Evolutionary conservation across 2,888 invertebrate species (phyloP).

Genomic region (Steinernema hermaphroditum): DNA sequence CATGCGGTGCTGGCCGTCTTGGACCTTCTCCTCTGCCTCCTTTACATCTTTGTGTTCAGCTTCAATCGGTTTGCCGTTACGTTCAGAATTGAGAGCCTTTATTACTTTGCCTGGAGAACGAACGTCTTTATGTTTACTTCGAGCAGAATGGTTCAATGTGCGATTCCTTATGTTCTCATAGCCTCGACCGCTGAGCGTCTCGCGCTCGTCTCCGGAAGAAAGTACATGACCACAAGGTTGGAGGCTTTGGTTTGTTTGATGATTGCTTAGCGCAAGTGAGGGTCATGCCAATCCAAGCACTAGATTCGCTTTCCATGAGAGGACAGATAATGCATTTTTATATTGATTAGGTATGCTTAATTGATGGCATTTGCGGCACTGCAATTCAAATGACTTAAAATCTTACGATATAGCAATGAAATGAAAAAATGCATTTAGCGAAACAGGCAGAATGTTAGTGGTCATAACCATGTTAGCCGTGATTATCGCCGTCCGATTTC

Average conservation of each 20-base stretch:
- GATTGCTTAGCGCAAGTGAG: background rate
- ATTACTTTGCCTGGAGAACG: conserved; percentile 4
- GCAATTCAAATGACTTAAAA: too few relatives aligned
- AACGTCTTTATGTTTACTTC: conserved; percentile 23
- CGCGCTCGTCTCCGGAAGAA: conserved; percentile 26
- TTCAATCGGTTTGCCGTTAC: conserved; percentile 14
- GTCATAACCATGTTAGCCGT: conserved; percentile 18
- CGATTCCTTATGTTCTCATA: conserved; percentile 56
- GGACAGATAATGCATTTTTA: background rate
- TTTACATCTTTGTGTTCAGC: conserved; percentile 28
- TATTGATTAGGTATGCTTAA: conserved; percentile 17
- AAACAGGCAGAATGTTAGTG: background rate
- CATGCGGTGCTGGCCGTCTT: conserved; percentile 27
- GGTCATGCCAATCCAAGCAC: background rate
- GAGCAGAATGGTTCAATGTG: conserved; percentile 24
- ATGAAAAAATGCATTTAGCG: background rate
- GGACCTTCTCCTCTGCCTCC: conserved; percentile 28
- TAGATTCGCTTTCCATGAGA: background rate
- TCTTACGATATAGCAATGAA: too few relatives aligned
- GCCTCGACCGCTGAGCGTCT: conserved; percentile 50
- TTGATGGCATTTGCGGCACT: background rate
- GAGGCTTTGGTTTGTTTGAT: background rate
- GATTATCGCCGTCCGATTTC: conserved; percentile 4
- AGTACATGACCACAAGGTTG: conserved; percentile 18
- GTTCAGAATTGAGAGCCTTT: conserved; percentile 14